phyloP scores from a whole-genome alignment of 2,797 vertebrate genomes.

The Loriculus beryllinus region DNA sequence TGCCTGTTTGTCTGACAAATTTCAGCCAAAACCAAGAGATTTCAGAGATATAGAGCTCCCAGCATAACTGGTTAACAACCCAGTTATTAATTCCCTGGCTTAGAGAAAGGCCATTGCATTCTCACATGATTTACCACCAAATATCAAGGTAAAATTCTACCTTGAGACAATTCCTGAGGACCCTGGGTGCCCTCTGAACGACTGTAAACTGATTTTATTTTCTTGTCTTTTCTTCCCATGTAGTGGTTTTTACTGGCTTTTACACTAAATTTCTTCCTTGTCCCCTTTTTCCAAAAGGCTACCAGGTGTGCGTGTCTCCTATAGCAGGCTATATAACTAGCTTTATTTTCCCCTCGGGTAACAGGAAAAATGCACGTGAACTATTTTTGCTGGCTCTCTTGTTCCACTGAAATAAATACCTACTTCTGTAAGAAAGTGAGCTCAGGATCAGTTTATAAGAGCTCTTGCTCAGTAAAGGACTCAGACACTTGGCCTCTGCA shows the following conservation, averaged over 20 bases:
- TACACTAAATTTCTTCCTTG: background rate
- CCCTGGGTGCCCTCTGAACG: background rate
- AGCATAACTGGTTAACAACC: background rate
- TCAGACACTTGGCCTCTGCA: background rate
- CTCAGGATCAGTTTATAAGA: background rate
- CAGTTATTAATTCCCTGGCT: background rate
- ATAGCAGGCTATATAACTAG: background rate
- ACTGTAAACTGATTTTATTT: background rate
- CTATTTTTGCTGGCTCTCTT: background rate
- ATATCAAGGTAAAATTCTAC: background rate
- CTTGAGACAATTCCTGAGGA: background rate
- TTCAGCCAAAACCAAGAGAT: background rate
- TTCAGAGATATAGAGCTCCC: background rate
- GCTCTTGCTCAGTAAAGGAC: background rate
- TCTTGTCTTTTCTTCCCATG: background rate
- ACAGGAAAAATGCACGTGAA: background rate
- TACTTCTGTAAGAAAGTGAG: background rate
- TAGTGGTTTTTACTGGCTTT: background rate
- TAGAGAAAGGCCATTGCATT: background rate
- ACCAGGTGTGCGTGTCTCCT: background rate
- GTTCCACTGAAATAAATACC: background rate
- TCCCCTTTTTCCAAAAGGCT: background rate
- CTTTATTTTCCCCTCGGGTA: background rate
- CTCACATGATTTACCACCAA: background rate
- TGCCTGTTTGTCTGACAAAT: background rate